These are phyloP conservation scores for Neogobius melanostomus DNA, from an alignment of 2,113 vertebrate genomes.

Conservation along the genomic window DNA sequence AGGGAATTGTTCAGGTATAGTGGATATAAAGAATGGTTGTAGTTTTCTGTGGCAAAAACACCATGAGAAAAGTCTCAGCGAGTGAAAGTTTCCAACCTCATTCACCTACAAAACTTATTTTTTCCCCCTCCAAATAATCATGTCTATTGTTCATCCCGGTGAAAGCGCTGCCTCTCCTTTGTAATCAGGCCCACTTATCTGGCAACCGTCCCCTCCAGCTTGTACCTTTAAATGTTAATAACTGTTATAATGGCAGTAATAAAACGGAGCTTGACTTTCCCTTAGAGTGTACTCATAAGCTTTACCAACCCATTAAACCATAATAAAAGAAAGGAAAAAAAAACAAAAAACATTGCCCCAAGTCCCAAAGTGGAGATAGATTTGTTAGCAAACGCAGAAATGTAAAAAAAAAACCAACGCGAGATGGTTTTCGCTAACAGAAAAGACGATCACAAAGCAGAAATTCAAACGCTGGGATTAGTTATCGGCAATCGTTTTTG, in stretches of 20 bases:
- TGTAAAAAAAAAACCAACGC: too few relatives aligned
- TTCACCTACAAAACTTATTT: neutral
- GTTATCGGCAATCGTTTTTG: too few relatives aligned
- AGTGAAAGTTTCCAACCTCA: neutral
- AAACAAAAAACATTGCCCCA: too few relatives aligned
- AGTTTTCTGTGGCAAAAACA: too few relatives aligned
- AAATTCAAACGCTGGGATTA: too few relatives aligned
- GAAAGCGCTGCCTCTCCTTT: neutral
- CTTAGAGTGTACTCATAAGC: neutral
- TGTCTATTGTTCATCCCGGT: neutral
- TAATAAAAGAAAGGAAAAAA: neutral
- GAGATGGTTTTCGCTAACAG: too few relatives aligned
- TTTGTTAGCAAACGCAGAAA: too few relatives aligned
- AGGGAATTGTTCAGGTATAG: too few relatives aligned
- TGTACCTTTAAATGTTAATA: conserved; percentile 8
- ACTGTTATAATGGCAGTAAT: conserved; percentile 1
- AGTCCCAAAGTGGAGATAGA: too few relatives aligned
- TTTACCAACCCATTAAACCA: neutral
- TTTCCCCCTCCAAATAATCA: neutral
- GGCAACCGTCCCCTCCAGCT: conserved; percentile 3
- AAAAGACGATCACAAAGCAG: too few relatives aligned
- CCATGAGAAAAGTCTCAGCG: too few relatives aligned
- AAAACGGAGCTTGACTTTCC: conserved; percentile 1
- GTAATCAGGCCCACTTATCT: conserved; percentile 9
- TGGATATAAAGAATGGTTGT: too few relatives aligned